Conservation (phyloP, 2,888 invertebrate genomes). For the Sphaeridia pumilis region DNA sequence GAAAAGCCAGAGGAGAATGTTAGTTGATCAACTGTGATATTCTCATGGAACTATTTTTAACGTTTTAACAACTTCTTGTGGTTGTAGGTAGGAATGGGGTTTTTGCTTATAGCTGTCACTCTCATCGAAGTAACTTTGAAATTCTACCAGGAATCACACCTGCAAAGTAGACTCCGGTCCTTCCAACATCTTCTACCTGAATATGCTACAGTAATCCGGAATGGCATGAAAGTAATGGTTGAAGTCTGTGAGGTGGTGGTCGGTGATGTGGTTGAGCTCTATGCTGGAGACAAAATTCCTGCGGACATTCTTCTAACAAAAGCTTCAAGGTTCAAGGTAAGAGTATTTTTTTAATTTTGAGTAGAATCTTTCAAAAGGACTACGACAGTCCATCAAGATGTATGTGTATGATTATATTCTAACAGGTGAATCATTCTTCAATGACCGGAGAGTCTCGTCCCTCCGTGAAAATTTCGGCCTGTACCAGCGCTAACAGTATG, state of each 20-base stretch:
- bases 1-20: neutral
- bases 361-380: no score
- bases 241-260: constrained; percentile 4
- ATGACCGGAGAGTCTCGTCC: constrained; percentile 46
- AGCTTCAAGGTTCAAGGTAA: neutral
- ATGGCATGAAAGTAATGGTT: neutral
- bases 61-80: neutral
- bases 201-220: constrained; percentile 5
- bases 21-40: neutral
- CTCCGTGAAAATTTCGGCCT: neutral
- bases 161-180: constrained; percentile 3
- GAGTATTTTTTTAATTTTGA: neutral
- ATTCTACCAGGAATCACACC: constrained; percentile 6
- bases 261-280: constrained; percentile 4
- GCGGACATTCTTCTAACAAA: constrained; percentile 2
- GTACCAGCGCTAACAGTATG: neutral
- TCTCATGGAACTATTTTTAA: no score
- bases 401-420: no score
- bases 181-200: constrained; percentile 1
- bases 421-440: constrained; percentile 51
- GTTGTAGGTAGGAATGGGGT: constrained; percentile 6
- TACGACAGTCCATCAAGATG: no score
- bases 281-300: constrained; percentile 1
- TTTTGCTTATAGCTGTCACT: constrained; percentile 3
- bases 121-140: neutral